Evolutionary conservation across 2,113 vertebrate species (phyloP), one percentile per base, ranked within the genome.

Genomic region (Aspidoscelis tigris): DNA sequence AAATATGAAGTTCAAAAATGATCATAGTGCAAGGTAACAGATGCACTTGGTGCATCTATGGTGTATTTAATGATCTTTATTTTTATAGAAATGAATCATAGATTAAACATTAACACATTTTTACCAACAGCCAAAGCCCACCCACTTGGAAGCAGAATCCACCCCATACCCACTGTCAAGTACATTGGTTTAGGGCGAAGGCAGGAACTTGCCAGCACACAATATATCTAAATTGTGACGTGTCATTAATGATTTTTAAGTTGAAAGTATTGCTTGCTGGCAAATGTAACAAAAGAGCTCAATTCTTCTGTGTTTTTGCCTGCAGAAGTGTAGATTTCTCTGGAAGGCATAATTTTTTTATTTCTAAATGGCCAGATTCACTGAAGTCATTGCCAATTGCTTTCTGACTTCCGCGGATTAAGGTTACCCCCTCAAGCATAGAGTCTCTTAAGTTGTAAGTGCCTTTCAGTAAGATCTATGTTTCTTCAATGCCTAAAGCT

Each of bases 311-410:
- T 85, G 83, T 74, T 80, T 74, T 65, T 43, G 77, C 83, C 58
- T 80, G 43, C 70, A 74, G 77, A 72, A 66, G 55, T 85, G 21
- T 66, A 50, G 72, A 70, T 74, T 80, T 80, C 55, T 80, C 83
- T 80, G 55, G 70, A 85, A 77, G 77, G 83, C 61, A 80, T 85
- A 66, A 65, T 85, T 80, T 47, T 47, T 4, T 16, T n/a, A 66
- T 43, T 73, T 72, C 77, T 79, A 53, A 85, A 41, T 80, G 70
- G n/a, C 83, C 77, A 80, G 83, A 80, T 85, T 80, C 77, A 85
- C 58, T 73, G 83, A 85, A 80, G 83, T 85, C 44, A 41, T 22
- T 85, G 83, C 83, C 83, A 85, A 85, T 74, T n/a, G n/a, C 77
- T 80, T 41, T 64, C 77, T 53, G 83, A 85, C 78, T 85, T 85